Evolutionary conservation across 2,113 vertebrate species (phyloP).

Genomic region (Vulpes vulpes): DNA sequence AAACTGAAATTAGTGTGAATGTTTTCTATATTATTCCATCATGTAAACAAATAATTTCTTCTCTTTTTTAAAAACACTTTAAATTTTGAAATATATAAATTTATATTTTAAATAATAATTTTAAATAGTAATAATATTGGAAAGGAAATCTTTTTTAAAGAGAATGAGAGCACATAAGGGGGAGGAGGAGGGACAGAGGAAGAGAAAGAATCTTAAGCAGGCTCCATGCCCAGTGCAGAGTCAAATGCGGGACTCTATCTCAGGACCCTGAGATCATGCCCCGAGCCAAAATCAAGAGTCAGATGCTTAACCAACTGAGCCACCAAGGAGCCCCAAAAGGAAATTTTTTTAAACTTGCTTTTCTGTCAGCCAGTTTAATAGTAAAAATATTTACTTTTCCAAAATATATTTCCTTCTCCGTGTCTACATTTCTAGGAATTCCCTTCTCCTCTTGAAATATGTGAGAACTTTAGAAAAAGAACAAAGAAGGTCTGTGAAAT

Average conservation of each 20-base stretch:
- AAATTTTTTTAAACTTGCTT: background rate
- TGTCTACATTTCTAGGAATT: background rate
- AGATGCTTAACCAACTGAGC: background rate
- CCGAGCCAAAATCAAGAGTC: background rate
- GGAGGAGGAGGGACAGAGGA: background rate
- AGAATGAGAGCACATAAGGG: background rate
- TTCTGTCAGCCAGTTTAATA: background rate
- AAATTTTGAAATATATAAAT: background rate
- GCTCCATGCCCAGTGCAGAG: background rate
- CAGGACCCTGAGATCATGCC: background rate
- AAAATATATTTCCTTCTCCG: background rate
- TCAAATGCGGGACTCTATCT: background rate
- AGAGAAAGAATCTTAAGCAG: background rate
- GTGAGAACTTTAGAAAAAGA: background rate
- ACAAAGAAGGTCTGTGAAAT: background rate
- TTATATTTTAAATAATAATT: background rate
- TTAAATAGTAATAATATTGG: background rate
- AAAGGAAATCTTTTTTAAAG: background rate
- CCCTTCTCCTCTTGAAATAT: background rate
- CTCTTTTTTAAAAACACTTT: background rate
- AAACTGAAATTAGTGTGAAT: background rate
- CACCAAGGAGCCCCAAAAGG: background rate
- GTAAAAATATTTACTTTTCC: background rate
- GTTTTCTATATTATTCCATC: conserved; percentile 7
- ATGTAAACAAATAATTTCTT: background rate